phyloP scores from a whole-genome alignment of 1,140 invertebrate genomes.

The Agrilus planipennis region DNA sequence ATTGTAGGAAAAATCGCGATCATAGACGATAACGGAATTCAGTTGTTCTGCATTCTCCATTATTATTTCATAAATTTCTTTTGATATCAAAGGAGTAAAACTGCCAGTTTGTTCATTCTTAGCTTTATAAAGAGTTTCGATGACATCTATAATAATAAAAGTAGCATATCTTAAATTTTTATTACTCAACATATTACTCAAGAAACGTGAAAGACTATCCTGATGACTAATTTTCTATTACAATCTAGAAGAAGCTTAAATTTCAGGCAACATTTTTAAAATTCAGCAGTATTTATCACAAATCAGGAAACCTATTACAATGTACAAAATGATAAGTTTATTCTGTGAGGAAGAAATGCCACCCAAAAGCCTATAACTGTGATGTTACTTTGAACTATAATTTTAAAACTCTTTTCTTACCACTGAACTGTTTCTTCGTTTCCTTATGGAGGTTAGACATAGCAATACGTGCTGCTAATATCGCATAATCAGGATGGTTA shows the following conservation, averaged over 20 bases:
- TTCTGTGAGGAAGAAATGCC: no score
- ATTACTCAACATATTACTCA: no score
- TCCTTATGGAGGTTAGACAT: conserved; percentile 98
- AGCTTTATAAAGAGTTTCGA: conserved; percentile 73
- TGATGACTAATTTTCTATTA: no score
- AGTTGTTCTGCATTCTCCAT: conserved; percentile 76
- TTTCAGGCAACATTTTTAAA: no score
- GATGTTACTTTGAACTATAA: background rate
- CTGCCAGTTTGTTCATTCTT: conserved; percentile 59
- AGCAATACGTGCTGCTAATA: conserved; percentile 89
- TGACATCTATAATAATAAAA: conserved; percentile 64
- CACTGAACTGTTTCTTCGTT: conserved; percentile 80
- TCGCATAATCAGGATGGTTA: conserved; percentile 93
- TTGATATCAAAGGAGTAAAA: conserved; percentile 72
- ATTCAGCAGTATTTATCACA: no score
- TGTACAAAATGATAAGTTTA: no score
- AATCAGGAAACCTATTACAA: no score
- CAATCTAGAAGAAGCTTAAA: no score
- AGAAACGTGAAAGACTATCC: no score
- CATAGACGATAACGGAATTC: conserved; percentile 95
- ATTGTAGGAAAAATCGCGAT: conserved; percentile 94
- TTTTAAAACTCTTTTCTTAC: conserved; percentile 38
- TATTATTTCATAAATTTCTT: conserved; percentile 73
- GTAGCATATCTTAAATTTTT: no score
- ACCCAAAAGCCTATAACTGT: background rate